These are phyloP conservation scores for Ooceraea biroi DNA, from an alignment of 1,140 invertebrate genomes.

Conservation along the genomic window DNA sequence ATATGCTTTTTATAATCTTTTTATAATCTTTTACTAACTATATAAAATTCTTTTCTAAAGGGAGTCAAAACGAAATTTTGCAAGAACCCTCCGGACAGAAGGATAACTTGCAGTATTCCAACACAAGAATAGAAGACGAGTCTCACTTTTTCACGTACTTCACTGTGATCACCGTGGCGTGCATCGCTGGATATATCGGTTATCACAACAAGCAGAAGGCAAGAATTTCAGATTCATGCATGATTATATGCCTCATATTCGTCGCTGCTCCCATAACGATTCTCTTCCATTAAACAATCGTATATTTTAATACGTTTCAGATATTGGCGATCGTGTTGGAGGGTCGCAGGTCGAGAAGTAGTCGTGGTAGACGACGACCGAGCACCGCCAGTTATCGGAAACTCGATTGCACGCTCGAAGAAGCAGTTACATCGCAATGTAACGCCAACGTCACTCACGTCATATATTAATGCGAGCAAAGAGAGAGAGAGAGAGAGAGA, in stretches of 20 bases:
- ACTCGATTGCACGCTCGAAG: slow-evolving; percentile 88
- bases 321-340: slow-evolving; percentile 88
- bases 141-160: slow-evolving; percentile 90
- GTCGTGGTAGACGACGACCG: slow-evolving; percentile 85
- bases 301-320: slow-evolving; percentile 78
- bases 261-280: background rate
- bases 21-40: background rate
- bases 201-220: slow-evolving; percentile 92
- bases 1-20: slow-evolving; percentile 8
- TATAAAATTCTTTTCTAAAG: slow-evolving; percentile 29
- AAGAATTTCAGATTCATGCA: slow-evolving; percentile 46
- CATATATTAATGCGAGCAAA: slow-evolving; percentile 82
- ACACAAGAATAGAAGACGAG: slow-evolving; percentile 80
- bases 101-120: slow-evolving; percentile 40
- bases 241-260: slow-evolving; percentile 1
- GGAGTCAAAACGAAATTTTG: slow-evolving; percentile 42
- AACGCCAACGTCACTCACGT: slow-evolving; percentile 85
- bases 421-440: slow-evolving; percentile 88
- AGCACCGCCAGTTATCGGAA: slow-evolving; percentile 88
- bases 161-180: slow-evolving; percentile 87
- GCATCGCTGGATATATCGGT: slow-evolving; percentile 88
- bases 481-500: too few relatives aligned
- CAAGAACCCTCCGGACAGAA: slow-evolving; percentile 32
- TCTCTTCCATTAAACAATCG: background rate
- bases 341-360: slow-evolving; percentile 86